Base-by-base conservation (phyloP, 2,113 vertebrate species). In the Nothobranchius kuhntae region DNA sequence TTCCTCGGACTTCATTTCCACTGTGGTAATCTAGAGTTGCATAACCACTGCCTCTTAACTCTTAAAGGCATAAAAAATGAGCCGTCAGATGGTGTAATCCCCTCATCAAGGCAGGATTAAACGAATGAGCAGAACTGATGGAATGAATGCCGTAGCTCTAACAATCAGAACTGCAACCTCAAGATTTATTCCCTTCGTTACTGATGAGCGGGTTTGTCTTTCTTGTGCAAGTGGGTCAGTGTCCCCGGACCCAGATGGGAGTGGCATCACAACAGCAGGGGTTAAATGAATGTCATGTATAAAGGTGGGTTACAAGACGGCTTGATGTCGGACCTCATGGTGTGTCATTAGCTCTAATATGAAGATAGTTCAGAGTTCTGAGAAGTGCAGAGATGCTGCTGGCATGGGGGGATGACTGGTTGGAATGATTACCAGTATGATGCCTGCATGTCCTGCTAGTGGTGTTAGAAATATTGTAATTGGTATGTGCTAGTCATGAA, bases 141-240 rank as follows among this genome's bases (percentile, higher is more conserved):
- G 12, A 21, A 40, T 64, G 40, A 11, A 55, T 10, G 57, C 10
- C 50, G 6, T 36, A 14, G 56, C 51, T 17, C 8, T 26, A n/a
- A 53, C 36, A 21, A 9, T 24, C 0, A 2, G 13, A 3, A 10
- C 36, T 36, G 38, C 15, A 11, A 13, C 30, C 50, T 48, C 11
- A 3, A n/a, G 14, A 4, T 44, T 38, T 24, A 30, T 68, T 62
- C 61, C 6, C 55, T 62, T 42, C 74, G 55, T 17, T 17, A 57
- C 17, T 36, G 46, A 72, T 2, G 48, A 42, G 24, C 38, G 9
- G 53, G 54, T 46, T 61, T 35, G n/a, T 14, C 66, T 75, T 81
- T 61, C 9, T 40, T 40, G 30, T 30, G 55, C 65, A 91, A 89
- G 52, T 91, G 62, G 90, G 91, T 90, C 88, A 86, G 47, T 40